Base-by-base conservation (phyloP, 2,888 invertebrate species). In the Gerris lacustris region DNA sequence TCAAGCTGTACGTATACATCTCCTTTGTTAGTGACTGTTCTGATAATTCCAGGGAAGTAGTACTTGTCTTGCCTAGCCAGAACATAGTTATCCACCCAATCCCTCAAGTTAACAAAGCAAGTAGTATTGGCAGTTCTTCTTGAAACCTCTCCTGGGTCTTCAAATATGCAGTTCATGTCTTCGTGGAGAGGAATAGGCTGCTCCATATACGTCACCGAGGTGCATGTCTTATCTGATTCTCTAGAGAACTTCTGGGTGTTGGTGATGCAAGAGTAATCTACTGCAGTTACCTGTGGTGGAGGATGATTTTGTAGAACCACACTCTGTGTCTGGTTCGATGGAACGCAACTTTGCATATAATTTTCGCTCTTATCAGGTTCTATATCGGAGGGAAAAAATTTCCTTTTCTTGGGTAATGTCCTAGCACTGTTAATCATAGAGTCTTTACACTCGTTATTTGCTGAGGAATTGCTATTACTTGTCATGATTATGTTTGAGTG, bases 31-130 rank as follows among this genome's bases (percentile, higher is more conserved):
- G 84, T 85, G 55, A 89, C 89, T 78, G 87, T 86, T 64, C 90
- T 87, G 76, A 96, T 95, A 72, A 92, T 90, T 70, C 95, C 96
- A 7, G 96, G 93, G 76, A 91, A 87, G 82, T 92, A 94, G 77
- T 88, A 85, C 73, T 88, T 87, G 75, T 90, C 88, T 78, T 89
- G 87, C 80, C 91, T 92, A 64, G 96, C 96, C 77, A 97, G 83
- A 73, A 96, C 93, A 77, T 96, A 85, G 80, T 95, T 94, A 79
- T 93, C 92, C 76, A 89, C 88, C 96, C 96, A 97, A 82, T 96
- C 96, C 78, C 88, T 89, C 76, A 96, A 85, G 83, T 96, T 94
- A 75, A 96, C 86, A 77, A 81, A 82, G 73, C 18, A n/a, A 1
- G 18, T n/a, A 18, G 64, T n/a, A 18, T 64, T 64, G 44, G 18